Conservation (phyloP, 2,888 invertebrate species). For the Temnothorax rugatulus region DNA sequence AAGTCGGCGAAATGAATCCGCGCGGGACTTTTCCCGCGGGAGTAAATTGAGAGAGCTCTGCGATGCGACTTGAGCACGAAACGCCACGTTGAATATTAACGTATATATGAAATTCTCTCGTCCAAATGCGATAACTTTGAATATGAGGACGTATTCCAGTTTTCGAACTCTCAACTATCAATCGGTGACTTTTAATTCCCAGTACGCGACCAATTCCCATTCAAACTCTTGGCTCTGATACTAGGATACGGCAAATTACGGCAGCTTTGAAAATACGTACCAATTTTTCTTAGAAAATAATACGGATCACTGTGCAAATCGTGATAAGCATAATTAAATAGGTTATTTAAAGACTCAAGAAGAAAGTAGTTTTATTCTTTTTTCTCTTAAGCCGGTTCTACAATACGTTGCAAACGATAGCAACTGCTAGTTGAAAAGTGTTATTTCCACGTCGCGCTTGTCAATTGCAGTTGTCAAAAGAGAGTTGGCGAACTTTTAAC, state of each 20-base stretch:
- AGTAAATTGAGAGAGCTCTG: constrained; percentile 67
- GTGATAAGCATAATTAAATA: constrained; percentile 63
- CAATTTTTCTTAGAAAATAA: neutral
- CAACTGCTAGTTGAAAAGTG: too few species aligned
- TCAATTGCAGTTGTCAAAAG: too few species aligned
- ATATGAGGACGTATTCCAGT: neutral
- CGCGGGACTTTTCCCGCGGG: constrained; percentile 63
- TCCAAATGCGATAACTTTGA: neutral
- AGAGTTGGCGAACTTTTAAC: too few species aligned
- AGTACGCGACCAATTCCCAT: neutral
- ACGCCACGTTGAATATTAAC: constrained; percentile 5
- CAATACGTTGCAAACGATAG: too few species aligned
- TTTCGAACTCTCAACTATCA: neutral
- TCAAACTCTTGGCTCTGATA: neutral
- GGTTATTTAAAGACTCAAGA: constrained; percentile 72
- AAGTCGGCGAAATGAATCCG: constrained; percentile 71
- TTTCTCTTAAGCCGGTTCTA: constrained; percentile 55
- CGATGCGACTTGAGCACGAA: constrained; percentile 36
- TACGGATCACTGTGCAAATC: neutral
- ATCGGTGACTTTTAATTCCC: neutral
- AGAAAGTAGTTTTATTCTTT: constrained; percentile 72
- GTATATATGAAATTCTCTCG: neutral
- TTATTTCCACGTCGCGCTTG: too few species aligned
- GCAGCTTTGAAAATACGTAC: neutral
- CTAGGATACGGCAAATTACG: too few species aligned